Conservation (phyloP, 2,888 invertebrate species). For the Xylophagus ater region DNA sequence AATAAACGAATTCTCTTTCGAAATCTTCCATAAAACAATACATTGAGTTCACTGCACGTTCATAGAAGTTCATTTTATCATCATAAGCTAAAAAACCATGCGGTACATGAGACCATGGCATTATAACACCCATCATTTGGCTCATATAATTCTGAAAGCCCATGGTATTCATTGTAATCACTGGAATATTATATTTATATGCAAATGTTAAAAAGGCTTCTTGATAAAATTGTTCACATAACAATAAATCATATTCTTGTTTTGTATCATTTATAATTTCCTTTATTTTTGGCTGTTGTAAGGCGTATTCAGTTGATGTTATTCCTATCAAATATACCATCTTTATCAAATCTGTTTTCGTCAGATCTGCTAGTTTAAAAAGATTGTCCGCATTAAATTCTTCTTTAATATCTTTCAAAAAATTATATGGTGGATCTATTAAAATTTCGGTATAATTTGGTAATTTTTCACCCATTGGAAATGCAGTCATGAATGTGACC, state of each 20-base stretch:
- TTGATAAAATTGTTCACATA: slow-evolving; percentile 38
- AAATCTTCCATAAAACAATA: slow-evolving; percentile 30
- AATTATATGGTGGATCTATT: slow-evolving; percentile 33
- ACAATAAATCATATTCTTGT: slow-evolving; percentile 39
- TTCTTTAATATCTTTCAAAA: slow-evolving; percentile 28
- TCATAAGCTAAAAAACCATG: slow-evolving; percentile 38
- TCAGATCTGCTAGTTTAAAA: slow-evolving; percentile 28
- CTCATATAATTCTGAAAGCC: slow-evolving; percentile 39
- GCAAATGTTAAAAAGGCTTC: slow-evolving; percentile 38
- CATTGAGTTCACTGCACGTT: slow-evolving; percentile 43
- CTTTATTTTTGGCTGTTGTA: slow-evolving; percentile 29
- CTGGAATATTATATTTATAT: slow-evolving; percentile 35
- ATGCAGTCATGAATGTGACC: slow-evolving; percentile 29
- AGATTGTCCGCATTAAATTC: slow-evolving; percentile 26
- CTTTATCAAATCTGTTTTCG: slow-evolving; percentile 23
- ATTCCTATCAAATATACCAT: slow-evolving; percentile 30
- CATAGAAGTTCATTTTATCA: slow-evolving; percentile 43
- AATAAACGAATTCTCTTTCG: slow-evolving; percentile 26
- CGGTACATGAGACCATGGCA: slow-evolving; percentile 42
- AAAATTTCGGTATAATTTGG: slow-evolving; percentile 32
- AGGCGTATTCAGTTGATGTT: slow-evolving; percentile 30
- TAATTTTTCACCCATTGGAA: slow-evolving; percentile 23
- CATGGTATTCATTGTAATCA: slow-evolving; percentile 36
- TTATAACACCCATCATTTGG: slow-evolving; percentile 39
- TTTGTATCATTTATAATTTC: slow-evolving; percentile 30